A percentile compares a stretch with the other conserved stretches of the same genome.
Conservation (phyloP, 2,888 invertebrate species). For the Trissonchulus latispiculum region DNA sequence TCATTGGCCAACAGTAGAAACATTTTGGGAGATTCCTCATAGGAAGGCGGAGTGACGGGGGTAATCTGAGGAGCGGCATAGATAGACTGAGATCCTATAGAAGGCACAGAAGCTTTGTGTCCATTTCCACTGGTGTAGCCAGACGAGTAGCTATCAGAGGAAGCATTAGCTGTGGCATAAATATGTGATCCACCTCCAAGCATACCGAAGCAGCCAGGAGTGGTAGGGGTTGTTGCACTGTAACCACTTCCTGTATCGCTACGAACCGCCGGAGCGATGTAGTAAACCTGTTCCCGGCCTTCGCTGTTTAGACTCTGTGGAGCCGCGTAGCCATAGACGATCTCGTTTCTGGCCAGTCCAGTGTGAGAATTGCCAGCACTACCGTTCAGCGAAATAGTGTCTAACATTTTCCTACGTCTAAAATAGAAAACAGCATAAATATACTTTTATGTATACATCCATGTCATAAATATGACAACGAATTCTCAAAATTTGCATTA, state of each 20-base stretch:
- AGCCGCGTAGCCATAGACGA: background rate
- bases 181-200: background rate
- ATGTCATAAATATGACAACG: too few relatives aligned
- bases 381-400: background rate
- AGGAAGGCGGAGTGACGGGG: background rate
- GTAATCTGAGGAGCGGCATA: background rate
- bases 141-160: background rate
- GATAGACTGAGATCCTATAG: too few relatives aligned
- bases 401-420: background rate
- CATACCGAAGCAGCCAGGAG: background rate
- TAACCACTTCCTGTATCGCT: too few relatives aligned
- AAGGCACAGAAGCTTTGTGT: too few relatives aligned
- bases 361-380: background rate
- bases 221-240: background rate
- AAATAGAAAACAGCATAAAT: too few relatives aligned
- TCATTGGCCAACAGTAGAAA: conserved; percentile 3
- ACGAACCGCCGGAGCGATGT: background rate
- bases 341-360: background rate
- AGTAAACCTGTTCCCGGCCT: background rate
- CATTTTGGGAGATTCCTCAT: background rate
- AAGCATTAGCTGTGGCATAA: background rate
- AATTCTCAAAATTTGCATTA: too few relatives aligned
- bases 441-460: too few relatives aligned
- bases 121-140: too few relatives aligned
- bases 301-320: background rate